Base-by-base conservation (phyloP, 2,888 invertebrate species). In the Macroteleia sp. region DNA sequence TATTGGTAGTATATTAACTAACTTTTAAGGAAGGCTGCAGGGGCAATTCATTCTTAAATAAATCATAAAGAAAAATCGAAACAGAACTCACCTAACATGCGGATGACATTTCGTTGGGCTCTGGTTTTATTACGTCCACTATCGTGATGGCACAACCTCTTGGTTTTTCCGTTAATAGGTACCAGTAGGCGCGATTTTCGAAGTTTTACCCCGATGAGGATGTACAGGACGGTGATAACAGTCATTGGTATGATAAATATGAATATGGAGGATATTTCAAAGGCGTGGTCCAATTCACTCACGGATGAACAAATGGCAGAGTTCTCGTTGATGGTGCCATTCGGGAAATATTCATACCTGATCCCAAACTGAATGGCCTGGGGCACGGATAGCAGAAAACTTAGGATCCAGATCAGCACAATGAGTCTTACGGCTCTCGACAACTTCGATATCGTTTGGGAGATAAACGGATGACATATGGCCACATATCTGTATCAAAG, bases 161-260 rank as follows among this genome's bases (percentile, higher is more conserved):
- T 93, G 3, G 73, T 64, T 57, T 56, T 46, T 14, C 94, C 93
- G 81, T 94, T 94, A 42, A 93, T 90, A 1, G 93, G 93, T 78
- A 85, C 83, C 28, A 90, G 77, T 19, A 88, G 77, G 39, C 87
- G 83, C 25, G 95, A 95, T 48, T 94, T 93, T 61, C 95, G 93
- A 80, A 96, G 92, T 88, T 95, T 95, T 42, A 95, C 90, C 1
- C 95, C 96, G 84, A 96, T 96, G 80, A 96, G 92, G 59, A 95
- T 93, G 87, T 97, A 97, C 76, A 97, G 92, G 78, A 96, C 95
- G 28, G 95, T 95, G 88, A 97, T 97, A 75, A 97, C 93, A 28
- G 96, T 95, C 96, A 97, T 97, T 1, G 97, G 97, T 41, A 95
- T 94, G 34, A 96, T 94, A 90, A 97, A 97, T 92, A 97, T 97